Percentiles rank a stretch among this genome's conserved stretches.
phyloP scores from a whole-genome alignment of 30 jellyfish, hydroid and myxozoan genomes.

The Mastigias papua region DNA sequence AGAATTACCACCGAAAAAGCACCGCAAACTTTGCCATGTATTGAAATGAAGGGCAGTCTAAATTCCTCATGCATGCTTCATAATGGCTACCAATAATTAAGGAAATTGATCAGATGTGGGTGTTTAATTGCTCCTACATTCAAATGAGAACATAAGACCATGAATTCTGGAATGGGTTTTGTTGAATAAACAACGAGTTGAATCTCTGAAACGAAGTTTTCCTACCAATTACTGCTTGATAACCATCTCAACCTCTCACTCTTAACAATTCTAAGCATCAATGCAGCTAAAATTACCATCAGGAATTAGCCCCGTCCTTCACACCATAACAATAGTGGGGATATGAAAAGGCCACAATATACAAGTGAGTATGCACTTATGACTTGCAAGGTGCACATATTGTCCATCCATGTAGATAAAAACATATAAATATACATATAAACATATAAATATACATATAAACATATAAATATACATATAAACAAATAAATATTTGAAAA shows the following conservation, averaged over 20 bases:
- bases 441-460: too few species aligned
- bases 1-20: constrained; percentile 5
- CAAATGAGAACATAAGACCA: neutral
- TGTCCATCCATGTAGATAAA: too few species aligned
- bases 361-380: too few species aligned
- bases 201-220: neutral
- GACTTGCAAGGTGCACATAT: too few species aligned
- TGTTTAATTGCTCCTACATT: constrained; percentile 33
- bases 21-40: constrained; percentile 23
- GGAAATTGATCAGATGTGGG: constrained; percentile 71
- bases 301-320: too few species aligned
- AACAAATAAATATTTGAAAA: too few species aligned
- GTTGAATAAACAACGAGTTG: neutral
- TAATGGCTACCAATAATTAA: constrained; percentile 12
- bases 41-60: constrained; percentile 35
- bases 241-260: neutral
- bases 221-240: neutral
- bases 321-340: too few species aligned
- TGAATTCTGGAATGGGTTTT: neutral
- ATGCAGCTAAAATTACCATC: too few species aligned
- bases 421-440: too few species aligned
- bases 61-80: constrained; percentile 65
- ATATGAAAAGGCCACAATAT: too few species aligned
- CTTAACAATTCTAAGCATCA: too few species aligned
- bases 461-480: too few species aligned